These are phyloP conservation scores for Spialia ferax DNA, from an alignment of 2,888 invertebrate species.

Conservation along the genomic window DNA sequence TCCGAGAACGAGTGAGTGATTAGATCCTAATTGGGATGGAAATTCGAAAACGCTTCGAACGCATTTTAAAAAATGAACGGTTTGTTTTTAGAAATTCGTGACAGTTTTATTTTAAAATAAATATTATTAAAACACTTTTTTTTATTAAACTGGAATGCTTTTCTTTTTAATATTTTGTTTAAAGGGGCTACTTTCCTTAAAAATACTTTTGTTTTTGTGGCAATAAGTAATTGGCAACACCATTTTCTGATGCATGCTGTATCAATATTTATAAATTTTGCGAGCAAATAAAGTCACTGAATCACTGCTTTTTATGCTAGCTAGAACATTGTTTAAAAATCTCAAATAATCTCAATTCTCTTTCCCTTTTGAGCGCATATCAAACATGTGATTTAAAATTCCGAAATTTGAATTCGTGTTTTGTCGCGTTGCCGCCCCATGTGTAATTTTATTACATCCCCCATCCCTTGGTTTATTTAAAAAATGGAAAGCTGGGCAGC, in stretches of 20 bases:
- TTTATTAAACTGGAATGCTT: neutral
- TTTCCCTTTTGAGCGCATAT: neutral
- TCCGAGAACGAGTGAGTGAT: slow-evolving; percentile 61
- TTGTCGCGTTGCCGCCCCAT: slow-evolving; percentile 51
- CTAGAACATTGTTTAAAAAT: neutral
- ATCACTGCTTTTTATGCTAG: too few species aligned
- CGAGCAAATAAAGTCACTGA: neutral
- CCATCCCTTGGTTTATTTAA: slow-evolving; percentile 76
- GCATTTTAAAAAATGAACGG: neutral
- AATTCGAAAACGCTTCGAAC: slow-evolving; percentile 31
- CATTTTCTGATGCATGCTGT: too few species aligned
- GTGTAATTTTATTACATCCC: slow-evolving; percentile 74
- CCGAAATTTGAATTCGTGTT: slow-evolving; percentile 29
- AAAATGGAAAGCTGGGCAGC: slow-evolving; percentile 77
- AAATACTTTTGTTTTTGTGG: too few species aligned
- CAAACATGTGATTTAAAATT: slow-evolving; percentile 27
- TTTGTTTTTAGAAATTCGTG: neutral
- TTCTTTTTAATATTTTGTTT: neutral
- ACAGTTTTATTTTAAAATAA: slow-evolving; percentile 2
- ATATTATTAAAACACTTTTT: too few species aligned
- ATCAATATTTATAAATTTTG: too few species aligned
- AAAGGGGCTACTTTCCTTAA: too few species aligned
- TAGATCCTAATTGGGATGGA: slow-evolving; percentile 51
- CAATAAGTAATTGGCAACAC: too few species aligned
- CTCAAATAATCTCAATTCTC: neutral